Evolutionary conservation across 1,140 invertebrate species (phyloP), one percentile per base, ranked within the genome.

Genomic region (Hyposmocoma kahamanoa): DNA sequence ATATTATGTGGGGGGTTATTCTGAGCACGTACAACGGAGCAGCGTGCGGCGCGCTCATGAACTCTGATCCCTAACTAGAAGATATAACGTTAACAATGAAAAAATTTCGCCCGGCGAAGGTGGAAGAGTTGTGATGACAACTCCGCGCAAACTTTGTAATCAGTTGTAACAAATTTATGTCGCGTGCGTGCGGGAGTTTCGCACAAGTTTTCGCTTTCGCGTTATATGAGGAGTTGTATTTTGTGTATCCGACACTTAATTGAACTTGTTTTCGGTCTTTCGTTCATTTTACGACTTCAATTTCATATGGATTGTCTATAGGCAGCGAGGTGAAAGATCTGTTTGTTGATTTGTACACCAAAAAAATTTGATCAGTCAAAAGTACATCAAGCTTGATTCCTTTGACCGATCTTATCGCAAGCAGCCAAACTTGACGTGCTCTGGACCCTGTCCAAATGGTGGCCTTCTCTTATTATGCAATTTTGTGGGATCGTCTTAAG

Each of bases 71-170:
- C 66, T 71, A 71, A 79, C 75, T 70, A 50, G 61, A 62, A 53
- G 53, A 66, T 61, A 63, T 62, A 66, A 48, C 57, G 56, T 62
- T 69, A 72, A 81, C 77, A 79, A 79, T 72, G 62, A 72, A 72
- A 79, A 77, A 70, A 72, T 59, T 67, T 65, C 62, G 52, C 59
- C 61, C 32, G 47, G 48, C 50, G 52, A 72, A 70, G 67, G 73
- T 73, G 59, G 72, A 83, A 80, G 75, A 79, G 76, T 82, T 79
- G 72, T 53, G 79, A 77, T 73, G 78, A 84, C 76, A 84, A 78
- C 59, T 69, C 59, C 52, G 53, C 54, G 53, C 53, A 68, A 80
- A 84, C 62, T 84, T 81, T 53, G 65, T 84, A 81, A 81, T 84
- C 77, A 80, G 74, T 73, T 74, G 72, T 74, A 73, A 78, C 67